Evolutionary conservation across 2,888 invertebrate genomes (phyloP).

Genomic region (Papilio gigon): DNA sequence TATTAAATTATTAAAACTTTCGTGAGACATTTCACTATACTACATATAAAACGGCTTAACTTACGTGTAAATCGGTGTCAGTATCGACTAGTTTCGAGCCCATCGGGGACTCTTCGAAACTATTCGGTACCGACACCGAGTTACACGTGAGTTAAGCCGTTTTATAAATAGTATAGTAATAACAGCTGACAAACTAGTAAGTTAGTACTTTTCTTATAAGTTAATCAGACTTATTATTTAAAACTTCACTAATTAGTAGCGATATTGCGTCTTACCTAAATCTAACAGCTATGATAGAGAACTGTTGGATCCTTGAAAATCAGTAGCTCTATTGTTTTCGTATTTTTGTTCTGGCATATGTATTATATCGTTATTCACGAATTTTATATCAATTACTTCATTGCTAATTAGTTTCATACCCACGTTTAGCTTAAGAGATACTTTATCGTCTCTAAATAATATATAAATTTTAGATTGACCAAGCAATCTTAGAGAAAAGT

Average conservation of each 20-base stretch:
- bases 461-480: conserved; percentile 61
- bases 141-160: too few relatives aligned
- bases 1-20: too few relatives aligned
- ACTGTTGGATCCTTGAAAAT: not conserved
- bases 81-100: too few relatives aligned
- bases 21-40: too few relatives aligned
- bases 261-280: not conserved
- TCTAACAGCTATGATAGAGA: not conserved
- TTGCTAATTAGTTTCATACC: conserved; percentile 68
- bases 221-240: not conserved
- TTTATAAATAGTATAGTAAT: too few relatives aligned
- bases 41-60: too few relatives aligned
- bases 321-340: not conserved
- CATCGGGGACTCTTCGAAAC: too few relatives aligned
- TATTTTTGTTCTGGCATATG: conserved; percentile 52
- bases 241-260: not conserved
- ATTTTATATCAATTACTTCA: conserved; percentile 64
- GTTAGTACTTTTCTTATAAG: not conserved
- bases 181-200: not conserved
- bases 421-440: conserved; percentile 55
- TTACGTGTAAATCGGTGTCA: too few relatives aligned
- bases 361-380: conserved; percentile 51
- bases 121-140: too few relatives aligned
- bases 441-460: conserved; percentile 52
- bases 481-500: conserved; percentile 60